phyloP scores from a whole-genome alignment of 2,888 invertebrate genomes.

The Tenthredo mesomela region DNA sequence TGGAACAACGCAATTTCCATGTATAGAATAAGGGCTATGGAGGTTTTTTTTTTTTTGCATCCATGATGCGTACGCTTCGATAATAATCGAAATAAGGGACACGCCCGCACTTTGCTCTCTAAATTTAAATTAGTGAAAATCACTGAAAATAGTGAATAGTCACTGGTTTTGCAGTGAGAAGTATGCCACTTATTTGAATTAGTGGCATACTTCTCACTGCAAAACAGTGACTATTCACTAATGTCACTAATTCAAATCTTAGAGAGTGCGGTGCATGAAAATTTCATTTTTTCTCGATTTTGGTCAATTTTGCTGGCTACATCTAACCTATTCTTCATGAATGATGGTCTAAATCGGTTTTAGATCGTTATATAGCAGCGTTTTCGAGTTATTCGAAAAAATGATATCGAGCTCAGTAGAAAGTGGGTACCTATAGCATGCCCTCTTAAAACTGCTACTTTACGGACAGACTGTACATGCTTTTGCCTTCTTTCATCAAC shows the following conservation, averaged over 20 bases:
- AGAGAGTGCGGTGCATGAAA: background rate
- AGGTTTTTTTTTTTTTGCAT: background rate
- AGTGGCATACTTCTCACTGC: too few species aligned
- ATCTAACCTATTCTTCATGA: background rate
- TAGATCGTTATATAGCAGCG: too few species aligned
- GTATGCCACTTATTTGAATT: too few species aligned
- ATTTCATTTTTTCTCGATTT: background rate
- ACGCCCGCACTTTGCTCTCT: too few species aligned
- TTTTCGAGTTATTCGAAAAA: too few species aligned
- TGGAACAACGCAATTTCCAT: background rate
- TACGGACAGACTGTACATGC: constrained; percentile 10
- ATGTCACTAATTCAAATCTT: too few species aligned
- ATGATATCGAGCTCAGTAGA: background rate
- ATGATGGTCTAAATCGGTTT: background rate
- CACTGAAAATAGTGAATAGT: too few species aligned
- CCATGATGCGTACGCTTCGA: background rate
- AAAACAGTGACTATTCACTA: too few species aligned
- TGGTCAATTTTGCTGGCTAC: background rate
- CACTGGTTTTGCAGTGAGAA: too few species aligned
- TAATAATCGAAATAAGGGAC: background rate
- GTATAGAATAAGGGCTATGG: too few species aligned
- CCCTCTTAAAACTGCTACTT: background rate
- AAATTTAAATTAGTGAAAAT: too few species aligned
- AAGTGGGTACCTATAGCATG: background rate
- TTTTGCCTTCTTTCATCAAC: background rate